These are phyloP conservation scores for Lipophrys pholis DNA, from an alignment of 2,113 vertebrate species.

Conservation along the genomic window DNA sequence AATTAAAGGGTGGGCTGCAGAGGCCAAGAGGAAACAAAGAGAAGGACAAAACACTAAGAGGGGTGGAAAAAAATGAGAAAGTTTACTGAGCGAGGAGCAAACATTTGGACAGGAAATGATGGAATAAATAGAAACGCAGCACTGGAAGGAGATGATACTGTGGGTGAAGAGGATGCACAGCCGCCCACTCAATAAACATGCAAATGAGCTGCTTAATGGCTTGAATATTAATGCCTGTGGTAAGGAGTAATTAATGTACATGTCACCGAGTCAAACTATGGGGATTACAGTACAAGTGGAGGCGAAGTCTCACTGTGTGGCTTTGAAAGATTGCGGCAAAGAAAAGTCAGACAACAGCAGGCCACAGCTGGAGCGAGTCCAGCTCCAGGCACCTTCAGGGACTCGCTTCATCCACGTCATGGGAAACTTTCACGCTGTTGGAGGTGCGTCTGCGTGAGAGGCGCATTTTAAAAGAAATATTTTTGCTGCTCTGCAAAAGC, in stretches of 20 bases:
- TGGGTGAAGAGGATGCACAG: constrained; percentile 48
- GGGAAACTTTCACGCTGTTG: background rate
- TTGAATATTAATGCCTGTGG: constrained; percentile 70
- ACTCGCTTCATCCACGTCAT: background rate
- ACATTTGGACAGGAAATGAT: constrained; percentile 42
- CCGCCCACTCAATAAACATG: constrained; percentile 75
- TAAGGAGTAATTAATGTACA: constrained; percentile 72
- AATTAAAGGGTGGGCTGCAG: background rate
- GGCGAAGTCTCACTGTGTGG: background rate
- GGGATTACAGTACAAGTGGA: constrained; percentile 66
- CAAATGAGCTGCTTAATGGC: constrained; percentile 76
- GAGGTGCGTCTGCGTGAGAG: no score
- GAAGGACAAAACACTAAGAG: constrained; percentile 9
- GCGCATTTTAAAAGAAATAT: constrained; percentile 16
- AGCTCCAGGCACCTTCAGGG: background rate
- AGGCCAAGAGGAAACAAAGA: background rate
- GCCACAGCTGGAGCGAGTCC: constrained; percentile 2
- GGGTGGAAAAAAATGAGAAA: background rate
- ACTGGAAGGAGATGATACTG: constrained; percentile 49
- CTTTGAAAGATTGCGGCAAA: background rate
- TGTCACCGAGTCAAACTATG: constrained; percentile 67
- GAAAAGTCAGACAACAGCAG: constrained; percentile 12
- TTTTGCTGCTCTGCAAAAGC: constrained; percentile 25
- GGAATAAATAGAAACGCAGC: constrained; percentile 50
- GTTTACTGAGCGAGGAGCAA: background rate